Base-by-base conservation (phyloP, 2,113 vertebrate species). In the Glaucidium brasilianum region DNA sequence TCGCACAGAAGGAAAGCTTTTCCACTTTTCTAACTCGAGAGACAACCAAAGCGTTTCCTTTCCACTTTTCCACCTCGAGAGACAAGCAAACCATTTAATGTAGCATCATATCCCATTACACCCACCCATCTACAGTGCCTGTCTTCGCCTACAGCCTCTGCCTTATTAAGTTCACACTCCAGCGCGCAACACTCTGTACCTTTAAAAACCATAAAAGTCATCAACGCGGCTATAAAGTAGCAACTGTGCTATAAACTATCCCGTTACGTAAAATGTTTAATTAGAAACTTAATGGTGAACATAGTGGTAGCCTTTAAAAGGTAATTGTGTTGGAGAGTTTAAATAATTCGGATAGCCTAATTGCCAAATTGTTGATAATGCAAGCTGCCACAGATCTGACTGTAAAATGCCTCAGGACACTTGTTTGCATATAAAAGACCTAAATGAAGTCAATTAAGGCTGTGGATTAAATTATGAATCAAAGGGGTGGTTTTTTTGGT, bases 231-330 rank as follows among this genome's bases (percentile, higher is more conserved):
- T 91, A 63, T 67, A 78, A 94, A 97, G 95, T n/a, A 89, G 66
- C 71, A 89, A 96, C 94, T 73, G 90, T 74, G 89, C 92, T 27
- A 85, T 80, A 95, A 97, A 95, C 93, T 64, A 95, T 96, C 68
- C 75, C 47, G 90, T 97, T 96, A 95, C 73, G 90, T 96, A 96
- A 97, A 92, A 94, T 85, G 88, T 97, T 97, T 97, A 97, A 98
- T 96, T 97, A 97, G 91, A 97, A 97, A 94, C 92, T 96, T 98
- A 97, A 95, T 97, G 96, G 94, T 73, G 78, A 98, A 94, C 93
- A 93, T 94, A 81, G 85, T 94, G 85, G 90, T 97, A 97, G 94
- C 81, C 92, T 96, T 97, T 97, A 92, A 94, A 97, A 97, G 85
- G 93, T 97, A 97, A 97, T 98, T 97, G 94, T 96, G 88, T 84